Base-by-base conservation (phyloP, 2,797 vertebrate genomes). In the Hoplostethus mediterraneus region DNA sequence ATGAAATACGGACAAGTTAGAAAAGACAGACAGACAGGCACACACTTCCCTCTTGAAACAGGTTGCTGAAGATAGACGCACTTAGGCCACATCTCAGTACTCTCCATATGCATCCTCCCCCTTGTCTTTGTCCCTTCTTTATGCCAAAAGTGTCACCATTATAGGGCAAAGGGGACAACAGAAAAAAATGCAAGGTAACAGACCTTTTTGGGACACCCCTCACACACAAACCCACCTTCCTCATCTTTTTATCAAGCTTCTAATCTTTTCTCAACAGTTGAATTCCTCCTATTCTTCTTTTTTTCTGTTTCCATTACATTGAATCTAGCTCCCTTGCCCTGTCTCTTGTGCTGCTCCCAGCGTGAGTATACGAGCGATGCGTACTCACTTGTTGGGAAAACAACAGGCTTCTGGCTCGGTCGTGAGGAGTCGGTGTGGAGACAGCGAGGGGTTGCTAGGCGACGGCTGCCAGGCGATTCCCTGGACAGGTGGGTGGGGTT, bases 381-480 rank as follows among this genome's bases (percentile, higher is more conserved):
- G 77, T 61, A 31, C 63, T 78, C 76, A 21, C 53, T 67, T 53
- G 64, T 54, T 66, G n/a, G 74, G 78, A 81, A 87, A 88, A 90
- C 81, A 86, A 79, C 83, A 82, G 61, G 73, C 67, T 64, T 66
- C 82, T 84, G 64, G 67, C 21, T 53, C 33, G 12, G 54, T 81
- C 52, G 72, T 79, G 71, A 85, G 75, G 75, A 83, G 83, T 70
- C 64, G 6, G 76, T 54, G 70, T 84, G 75, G 84, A 85, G 76
- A 84, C 55, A 11, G 66, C 1, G 0, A 44, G 11, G 58, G 49
- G 89, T 93, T 94, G 91, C 93, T 85, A 92, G 78, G 92, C 66
- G 6, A 94, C 78, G 16, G 75, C 77, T 73, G 75, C 68, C 49
- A 63, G 84, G 84, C 74, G 67, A 91, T 90, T 93, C 91, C 90